Base-by-base conservation (phyloP, 2,888 invertebrate genomes). In the Ptilodon capucinus region DNA sequence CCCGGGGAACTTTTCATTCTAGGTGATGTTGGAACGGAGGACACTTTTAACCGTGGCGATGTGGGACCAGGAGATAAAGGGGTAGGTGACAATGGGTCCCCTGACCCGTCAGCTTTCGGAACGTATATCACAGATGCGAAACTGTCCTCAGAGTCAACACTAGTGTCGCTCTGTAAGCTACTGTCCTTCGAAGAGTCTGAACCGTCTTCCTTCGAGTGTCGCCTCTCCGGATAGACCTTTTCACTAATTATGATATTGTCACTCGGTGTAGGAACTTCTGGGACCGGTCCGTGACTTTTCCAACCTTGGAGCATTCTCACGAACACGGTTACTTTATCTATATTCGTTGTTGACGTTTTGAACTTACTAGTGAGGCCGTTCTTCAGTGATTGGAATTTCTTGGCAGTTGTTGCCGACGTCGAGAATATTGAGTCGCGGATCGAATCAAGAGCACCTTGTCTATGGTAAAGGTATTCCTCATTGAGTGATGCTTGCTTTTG, bases 91-190 rank as follows among this genome's bases (percentile, higher is more conserved):
- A 93, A 81, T 1, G 92, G 88, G 67, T 92, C 92, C 64, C 84
- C 79, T 13, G 90, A 84, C 35, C 93, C 92, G 66, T 96, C 95
- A 42, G 95, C 94, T 85, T 96, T 97, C 46, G 97, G 97, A 69
- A 97, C 95, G 76, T 95, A 97, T 73, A 98, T 97, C 39, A 98
- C 97, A 56, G 97, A 97, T 48, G 97, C 97, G 74, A 97, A 97
- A 81, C 97, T 97, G 74, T 98, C 97, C 80, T 98, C 97, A 0
- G 97, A 97, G 80, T 98, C 98, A 28, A 97, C 96, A 84, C 97
- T 97, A 1, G 97, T 97, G 76, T 98, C 98, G 79, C 97, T 97
- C 84, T 97, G 97, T 50, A 97, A 92, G 77, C 97, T 97, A 77
- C 97, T 96, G 68, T 96, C 96, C 84, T 96, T 96, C 2, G 96